Conservation (phyloP, 2,113 vertebrate genomes). For the Amphiprion ocellaris region DNA sequence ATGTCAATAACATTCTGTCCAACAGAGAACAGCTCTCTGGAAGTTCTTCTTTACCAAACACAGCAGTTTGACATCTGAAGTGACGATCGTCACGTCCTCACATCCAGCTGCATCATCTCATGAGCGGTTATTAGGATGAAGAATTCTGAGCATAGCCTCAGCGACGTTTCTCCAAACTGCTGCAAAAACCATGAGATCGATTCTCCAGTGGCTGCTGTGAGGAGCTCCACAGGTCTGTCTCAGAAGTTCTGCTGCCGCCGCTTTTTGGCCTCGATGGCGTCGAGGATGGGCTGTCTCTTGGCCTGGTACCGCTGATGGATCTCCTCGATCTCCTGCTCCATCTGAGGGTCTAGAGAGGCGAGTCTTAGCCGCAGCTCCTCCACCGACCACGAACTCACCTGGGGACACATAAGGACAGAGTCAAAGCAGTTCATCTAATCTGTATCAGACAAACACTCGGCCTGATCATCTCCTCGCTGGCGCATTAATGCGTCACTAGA, state of each 20-base stretch:
- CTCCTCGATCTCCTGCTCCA: constrained; percentile 98
- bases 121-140: neutral
- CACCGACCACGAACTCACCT: constrained; percentile 93
- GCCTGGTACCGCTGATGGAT: constrained; percentile 95
- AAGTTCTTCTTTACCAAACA: constrained; percentile 12
- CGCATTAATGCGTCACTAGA: too few relatives aligned
- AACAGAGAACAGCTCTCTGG: constrained; percentile 1
- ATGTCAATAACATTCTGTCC: neutral
- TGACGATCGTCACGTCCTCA: neutral
- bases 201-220: neutral
- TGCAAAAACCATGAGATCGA: neutral
- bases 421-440: too few relatives aligned
- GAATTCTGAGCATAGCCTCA: neutral
- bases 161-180: neutral
- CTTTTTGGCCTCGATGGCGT: constrained; percentile 95
- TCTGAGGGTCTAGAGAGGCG: constrained; percentile 93
- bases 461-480: too few relatives aligned
- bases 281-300: constrained; percentile 94
- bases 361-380: constrained; percentile 91
- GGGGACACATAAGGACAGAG: neutral
- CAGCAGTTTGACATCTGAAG: constrained; percentile 20
- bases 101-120: neutral
- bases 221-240: constrained; percentile 37
- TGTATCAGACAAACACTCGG: too few relatives aligned
- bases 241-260: constrained; percentile 92